Conservation (phyloP, 30 jellyfish, hydroid and myxozoan genomes). For the Clytia hemisphaerica region DNA sequence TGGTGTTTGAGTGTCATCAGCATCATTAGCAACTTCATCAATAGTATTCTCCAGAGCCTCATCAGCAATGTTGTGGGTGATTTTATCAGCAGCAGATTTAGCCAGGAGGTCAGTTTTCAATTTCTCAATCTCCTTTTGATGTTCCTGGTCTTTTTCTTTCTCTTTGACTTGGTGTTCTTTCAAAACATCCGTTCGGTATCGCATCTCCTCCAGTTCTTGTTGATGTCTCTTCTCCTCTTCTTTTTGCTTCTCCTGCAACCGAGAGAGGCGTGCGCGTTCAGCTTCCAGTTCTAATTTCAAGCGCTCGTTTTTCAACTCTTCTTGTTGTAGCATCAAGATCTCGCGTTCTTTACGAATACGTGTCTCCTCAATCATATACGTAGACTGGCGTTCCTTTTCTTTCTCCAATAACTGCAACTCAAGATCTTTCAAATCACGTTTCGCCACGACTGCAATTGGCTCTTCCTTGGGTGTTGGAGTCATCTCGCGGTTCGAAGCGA, state of each 20-base stretch:
- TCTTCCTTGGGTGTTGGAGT: background rate
- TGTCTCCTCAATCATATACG: conserved; percentile 15
- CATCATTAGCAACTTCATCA: conserved; percentile 1
- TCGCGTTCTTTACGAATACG: conserved; percentile 25
- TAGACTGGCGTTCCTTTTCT: conserved; percentile 8
- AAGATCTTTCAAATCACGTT: background rate
- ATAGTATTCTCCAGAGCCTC: conserved; percentile 6
- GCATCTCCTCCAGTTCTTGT: conserved; percentile 12
- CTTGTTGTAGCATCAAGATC: conserved; percentile 24
- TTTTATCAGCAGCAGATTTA: conserved; percentile 1
- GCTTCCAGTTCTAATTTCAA: conserved; percentile 30
- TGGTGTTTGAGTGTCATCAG: background rate
- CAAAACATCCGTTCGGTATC: background rate
- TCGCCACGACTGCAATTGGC: background rate
- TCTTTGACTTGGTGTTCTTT: background rate
- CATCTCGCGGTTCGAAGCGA: no score
- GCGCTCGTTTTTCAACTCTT: conserved; percentile 31
- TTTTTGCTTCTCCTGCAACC: conserved; percentile 22
- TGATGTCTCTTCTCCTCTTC: conserved; percentile 14
- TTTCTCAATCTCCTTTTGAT: conserved; percentile 4
- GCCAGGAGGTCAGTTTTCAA: conserved; percentile 19
- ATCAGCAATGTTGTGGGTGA: background rate
- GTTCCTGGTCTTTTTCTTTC: background rate
- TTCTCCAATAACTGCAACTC: background rate
- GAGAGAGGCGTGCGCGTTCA: conserved; percentile 21